These are phyloP conservation scores for Actinia equina DNA, from an alignment of 64 coral and sea anemone species.

Conservation along the genomic window DNA sequence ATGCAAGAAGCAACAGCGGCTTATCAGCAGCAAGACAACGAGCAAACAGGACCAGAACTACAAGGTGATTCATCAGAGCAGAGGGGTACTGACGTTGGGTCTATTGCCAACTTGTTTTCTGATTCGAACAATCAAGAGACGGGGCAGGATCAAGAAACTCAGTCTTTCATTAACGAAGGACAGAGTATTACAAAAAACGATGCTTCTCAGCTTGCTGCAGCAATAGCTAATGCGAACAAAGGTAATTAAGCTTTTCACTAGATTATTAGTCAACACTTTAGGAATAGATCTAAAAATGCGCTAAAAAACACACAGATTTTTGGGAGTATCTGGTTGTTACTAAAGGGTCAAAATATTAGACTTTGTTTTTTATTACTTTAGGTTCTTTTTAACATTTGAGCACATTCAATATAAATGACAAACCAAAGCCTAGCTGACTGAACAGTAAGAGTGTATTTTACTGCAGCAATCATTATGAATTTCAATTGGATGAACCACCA, in stretches of 20 bases:
- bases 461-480: no score
- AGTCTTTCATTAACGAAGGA: not conserved
- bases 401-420: no score
- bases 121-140: not conserved
- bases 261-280: no score
- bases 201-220: constrained; percentile 17
- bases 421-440: no score
- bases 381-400: no score
- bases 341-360: no score
- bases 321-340: no score
- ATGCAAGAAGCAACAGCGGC: not conserved
- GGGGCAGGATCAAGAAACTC: constrained; percentile 1
- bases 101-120: constrained; percentile 11
- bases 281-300: no score
- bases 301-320: no score
- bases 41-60: not conserved
- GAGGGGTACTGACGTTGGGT: constrained; percentile 8
- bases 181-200: constrained; percentile 21
- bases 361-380: no score
- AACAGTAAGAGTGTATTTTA: no score
- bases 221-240: constrained; percentile 33
- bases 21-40: constrained; percentile 12
- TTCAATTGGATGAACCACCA: no score
- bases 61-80: not conserved
- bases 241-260: not conserved